These are phyloP conservation scores for Gastrophysa polygoni DNA, from an alignment of 2,888 invertebrate species.

Conservation along the genomic window DNA sequence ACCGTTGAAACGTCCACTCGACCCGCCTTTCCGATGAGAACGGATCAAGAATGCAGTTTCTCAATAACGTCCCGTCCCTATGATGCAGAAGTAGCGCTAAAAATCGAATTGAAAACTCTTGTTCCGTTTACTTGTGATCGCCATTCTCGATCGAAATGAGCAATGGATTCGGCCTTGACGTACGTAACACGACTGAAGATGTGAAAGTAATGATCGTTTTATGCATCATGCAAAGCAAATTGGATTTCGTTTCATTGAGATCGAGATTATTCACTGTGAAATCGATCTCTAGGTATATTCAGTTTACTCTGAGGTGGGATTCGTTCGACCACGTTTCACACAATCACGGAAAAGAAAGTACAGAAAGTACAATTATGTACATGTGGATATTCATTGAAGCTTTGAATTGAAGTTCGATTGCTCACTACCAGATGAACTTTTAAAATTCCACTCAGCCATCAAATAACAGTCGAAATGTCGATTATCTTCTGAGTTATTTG, in stretches of 20 bases:
- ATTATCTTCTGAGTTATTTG: background rate
- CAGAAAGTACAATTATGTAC: too few relatives aligned
- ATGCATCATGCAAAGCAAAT: background rate
- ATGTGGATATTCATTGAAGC: too few relatives aligned
- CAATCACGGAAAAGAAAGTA: too few relatives aligned
- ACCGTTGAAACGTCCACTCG: background rate
- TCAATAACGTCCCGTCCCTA: background rate
- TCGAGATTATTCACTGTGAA: too few relatives aligned
- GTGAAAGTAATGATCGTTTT: constrained; percentile 21
- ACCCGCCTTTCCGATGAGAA: background rate
- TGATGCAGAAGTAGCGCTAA: background rate
- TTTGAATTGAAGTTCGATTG: too few relatives aligned
- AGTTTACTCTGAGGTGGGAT: too few relatives aligned
- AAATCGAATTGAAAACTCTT: constrained; percentile 5
- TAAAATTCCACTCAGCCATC: too few relatives aligned
- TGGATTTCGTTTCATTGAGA: too few relatives aligned
- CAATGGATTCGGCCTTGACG: constrained; percentile 19
- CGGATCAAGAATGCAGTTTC: background rate
- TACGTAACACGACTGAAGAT: constrained; percentile 21
- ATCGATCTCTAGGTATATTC: too few relatives aligned
- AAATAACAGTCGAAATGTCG: background rate
- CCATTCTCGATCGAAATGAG: constrained; percentile 3
- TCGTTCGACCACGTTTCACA: too few relatives aligned
- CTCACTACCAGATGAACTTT: too few relatives aligned
- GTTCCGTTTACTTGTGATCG: constrained; percentile 8